phyloP scores from a whole-genome alignment of 1,140 invertebrate species.

The Listronotus bonariensis region DNA sequence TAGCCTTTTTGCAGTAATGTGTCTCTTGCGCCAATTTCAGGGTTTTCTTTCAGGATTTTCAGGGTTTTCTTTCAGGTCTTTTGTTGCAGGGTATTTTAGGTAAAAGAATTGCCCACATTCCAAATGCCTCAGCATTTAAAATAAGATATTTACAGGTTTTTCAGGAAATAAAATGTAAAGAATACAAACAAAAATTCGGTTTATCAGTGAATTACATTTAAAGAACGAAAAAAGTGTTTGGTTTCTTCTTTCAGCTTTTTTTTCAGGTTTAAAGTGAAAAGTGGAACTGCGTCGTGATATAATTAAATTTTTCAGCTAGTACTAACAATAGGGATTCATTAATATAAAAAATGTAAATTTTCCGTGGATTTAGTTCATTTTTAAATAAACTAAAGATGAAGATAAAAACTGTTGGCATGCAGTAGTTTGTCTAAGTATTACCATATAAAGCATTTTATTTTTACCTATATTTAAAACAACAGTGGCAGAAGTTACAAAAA shows the following conservation, averaged over 20 bases:
- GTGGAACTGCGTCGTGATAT: conserved; percentile 1
- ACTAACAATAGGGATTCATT: conserved; percentile 13
- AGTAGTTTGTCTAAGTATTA: too few species aligned
- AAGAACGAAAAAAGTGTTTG: too few species aligned
- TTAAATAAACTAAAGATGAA: not conserved
- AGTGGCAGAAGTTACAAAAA: too few species aligned
- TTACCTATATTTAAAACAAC: too few species aligned
- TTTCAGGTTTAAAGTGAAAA: conserved; percentile 17
- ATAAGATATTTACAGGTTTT: conserved; percentile 5
- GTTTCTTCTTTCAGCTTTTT: conserved; percentile 17
- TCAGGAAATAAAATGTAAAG: conserved; percentile 7
- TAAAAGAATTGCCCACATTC: conserved; percentile 1
- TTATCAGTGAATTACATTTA: not conserved
- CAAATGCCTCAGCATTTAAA: not conserved
- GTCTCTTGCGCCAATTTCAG: conserved; percentile 17
- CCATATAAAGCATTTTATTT: too few species aligned
- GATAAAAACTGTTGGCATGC: too few species aligned
- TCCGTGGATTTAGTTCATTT: not conserved
- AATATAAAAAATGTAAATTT: too few species aligned
- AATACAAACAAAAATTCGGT: not conserved
- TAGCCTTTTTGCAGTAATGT: not conserved
- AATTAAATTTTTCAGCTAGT: conserved; percentile 5
- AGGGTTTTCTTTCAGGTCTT: conserved; percentile 32
- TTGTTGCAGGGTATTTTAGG: conserved; percentile 33
- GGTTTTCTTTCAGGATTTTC: conserved; percentile 29